Evolutionary conservation across 2,797 vertebrate genomes (phyloP).

Genomic region (Danio albolineatus): DNA sequence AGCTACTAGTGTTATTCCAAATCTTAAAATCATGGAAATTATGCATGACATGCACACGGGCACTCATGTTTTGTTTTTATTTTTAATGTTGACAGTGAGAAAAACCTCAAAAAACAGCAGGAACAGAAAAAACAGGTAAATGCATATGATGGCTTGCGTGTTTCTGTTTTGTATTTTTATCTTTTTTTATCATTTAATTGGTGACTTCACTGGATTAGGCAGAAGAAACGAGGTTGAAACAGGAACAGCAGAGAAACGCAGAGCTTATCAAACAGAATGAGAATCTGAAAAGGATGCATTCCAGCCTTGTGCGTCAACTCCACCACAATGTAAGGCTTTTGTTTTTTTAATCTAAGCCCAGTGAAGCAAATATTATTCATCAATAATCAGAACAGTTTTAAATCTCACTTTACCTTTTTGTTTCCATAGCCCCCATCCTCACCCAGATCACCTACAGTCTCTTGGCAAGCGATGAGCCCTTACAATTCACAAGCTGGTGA

Average conservation of each 20-base stretch:
- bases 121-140: conserved; percentile 66
- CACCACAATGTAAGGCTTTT: conserved; percentile 37
- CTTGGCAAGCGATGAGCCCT: neutral
- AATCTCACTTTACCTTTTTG: neutral
- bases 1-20: no score
- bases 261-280: conserved; percentile 41
- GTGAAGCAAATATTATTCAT: neutral
- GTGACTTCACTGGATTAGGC: conserved; percentile 43
- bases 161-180: neutral
- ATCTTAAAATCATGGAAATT: no score
- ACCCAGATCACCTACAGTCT: neutral
- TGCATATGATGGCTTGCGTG: neutral
- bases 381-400: conserved; percentile 5
- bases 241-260: conserved; percentile 41
- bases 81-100: conserved; percentile 67
- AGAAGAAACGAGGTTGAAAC: conserved; percentile 29
- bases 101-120: conserved; percentile 60
- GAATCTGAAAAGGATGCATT: conserved; percentile 15
- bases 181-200: neutral
- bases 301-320: conserved; percentile 36
- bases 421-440: conserved; percentile 21
- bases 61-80: neutral
- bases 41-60: no score
- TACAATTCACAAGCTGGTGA: conserved; percentile 40
- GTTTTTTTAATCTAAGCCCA: neutral